Evolutionary conservation across 1,140 invertebrate genomes (phyloP), one percentile per base, ranked within the genome.

Genomic region (Drosophila trapezifrons): DNA sequence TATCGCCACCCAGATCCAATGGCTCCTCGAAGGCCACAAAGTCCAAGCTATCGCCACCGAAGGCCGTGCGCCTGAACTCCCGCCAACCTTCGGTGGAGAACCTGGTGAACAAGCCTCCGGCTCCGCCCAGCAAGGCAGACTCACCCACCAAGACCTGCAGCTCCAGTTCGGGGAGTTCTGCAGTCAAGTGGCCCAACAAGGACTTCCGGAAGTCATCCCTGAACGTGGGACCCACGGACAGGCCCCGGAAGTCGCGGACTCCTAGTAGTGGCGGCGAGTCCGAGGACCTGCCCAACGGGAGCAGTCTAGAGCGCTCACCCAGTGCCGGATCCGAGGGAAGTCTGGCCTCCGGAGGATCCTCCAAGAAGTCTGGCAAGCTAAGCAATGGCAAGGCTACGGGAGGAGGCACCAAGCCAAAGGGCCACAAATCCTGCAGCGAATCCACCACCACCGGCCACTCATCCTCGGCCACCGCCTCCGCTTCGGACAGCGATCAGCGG

Each of bases 191-290:
- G 82, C 93, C 94, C 7, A 96, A 96, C 87, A 96, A 96, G 92
- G 95, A 96, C 85, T 96, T 96, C 80, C 93, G 96, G 12, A 96
- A 96, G 90, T 96, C 95, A 0, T 94, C 94, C 0, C 90, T 96
- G 9, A 96, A 96, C 86, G 95, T 96, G 93, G 94, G 94, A 60
- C 92, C 91, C 37, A 93, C 93, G 0, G 93, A 92, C 18, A 87
- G 92, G 35, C 81, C 91, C 0, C 92, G 92, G 18, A 90, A 91
- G 47, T 90, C 85, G 0, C 76, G 90, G 25, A 91, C 90, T 15
- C 86, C 91, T 10, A 91, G 87, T 52, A 92, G 90, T 15, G 89
- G 87, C 0, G 91, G 78, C 1, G 93, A 91, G 40, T 90, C 77
- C 1, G 87, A 90, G 77, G 90, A 79, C 27, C 46, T 58, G 22